Conservation (phyloP, 2,888 invertebrate genomes). For the Eilema sororculum region DNA sequence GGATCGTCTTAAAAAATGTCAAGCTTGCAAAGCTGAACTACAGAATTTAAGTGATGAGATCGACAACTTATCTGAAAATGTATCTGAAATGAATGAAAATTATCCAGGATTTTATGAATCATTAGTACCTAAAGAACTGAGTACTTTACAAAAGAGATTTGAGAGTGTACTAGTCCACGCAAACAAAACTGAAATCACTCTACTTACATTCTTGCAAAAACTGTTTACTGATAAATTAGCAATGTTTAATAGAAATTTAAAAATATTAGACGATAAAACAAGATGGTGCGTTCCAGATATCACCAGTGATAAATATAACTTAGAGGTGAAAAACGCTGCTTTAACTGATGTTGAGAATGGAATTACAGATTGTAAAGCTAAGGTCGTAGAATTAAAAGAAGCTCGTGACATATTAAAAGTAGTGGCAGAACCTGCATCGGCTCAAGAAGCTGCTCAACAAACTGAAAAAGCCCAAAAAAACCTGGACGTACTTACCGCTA, state of each 20-base stretch:
- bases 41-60: conserved; percentile 89
- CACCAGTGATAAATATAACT: conserved; percentile 95
- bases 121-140: conserved; percentile 93
- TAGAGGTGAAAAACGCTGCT: conserved; percentile 95
- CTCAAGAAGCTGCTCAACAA: conserved; percentile 89
- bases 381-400: conserved; percentile 90
- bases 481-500: conserved; percentile 90
- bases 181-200: conserved; percentile 92
- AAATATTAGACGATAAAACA: conserved; percentile 94
- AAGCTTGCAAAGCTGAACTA: conserved; percentile 91
- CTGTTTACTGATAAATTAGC: conserved; percentile 94
- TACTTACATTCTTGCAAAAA: conserved; percentile 94
- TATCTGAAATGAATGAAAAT: conserved; percentile 90
- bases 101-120: conserved; percentile 94
- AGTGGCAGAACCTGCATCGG: conserved; percentile 91
- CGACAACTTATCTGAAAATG: conserved; percentile 89
- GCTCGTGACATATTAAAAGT: conserved; percentile 91
- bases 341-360: conserved; percentile 92
- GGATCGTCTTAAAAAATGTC: conserved; percentile 91
- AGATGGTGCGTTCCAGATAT: conserved; percentile 96
- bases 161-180: conserved; percentile 92
- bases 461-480: conserved; percentile 90
- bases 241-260: conserved; percentile 93
- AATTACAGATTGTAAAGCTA: conserved; percentile 90
- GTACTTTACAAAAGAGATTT: conserved; percentile 93